These are phyloP conservation scores for Campaea margaritaria DNA, from an alignment of 2,888 invertebrate species.

Conservation along the genomic window DNA sequence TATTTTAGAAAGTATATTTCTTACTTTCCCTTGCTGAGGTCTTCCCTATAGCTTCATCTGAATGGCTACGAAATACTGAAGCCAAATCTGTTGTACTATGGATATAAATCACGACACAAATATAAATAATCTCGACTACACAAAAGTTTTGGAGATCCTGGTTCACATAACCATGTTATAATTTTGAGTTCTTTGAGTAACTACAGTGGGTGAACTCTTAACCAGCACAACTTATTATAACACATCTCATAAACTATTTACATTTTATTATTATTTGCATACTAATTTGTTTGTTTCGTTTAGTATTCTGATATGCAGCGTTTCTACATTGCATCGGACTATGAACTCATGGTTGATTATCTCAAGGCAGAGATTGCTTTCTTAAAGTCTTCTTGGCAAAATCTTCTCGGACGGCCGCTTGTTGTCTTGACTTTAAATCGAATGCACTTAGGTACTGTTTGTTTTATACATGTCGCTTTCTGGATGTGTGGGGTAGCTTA, in stretches of 20 bases:
- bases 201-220: constrained; percentile 5
- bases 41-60: too few species aligned
- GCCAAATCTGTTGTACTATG: too few species aligned
- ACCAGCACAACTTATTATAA: constrained; percentile 8
- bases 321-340: constrained; percentile 99
- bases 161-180: background rate
- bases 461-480: constrained; percentile 58
- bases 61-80: too few species aligned
- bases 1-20: too few species aligned
- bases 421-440: constrained; percentile 96
- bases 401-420: constrained; percentile 97
- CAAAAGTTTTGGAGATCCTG: too few species aligned
- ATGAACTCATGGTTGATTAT: constrained; percentile 98
- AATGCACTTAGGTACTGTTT: constrained; percentile 92
- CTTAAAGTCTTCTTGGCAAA: constrained; percentile 99
- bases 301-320: constrained; percentile 99
- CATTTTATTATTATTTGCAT: constrained; percentile 13
- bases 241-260: constrained; percentile 13
- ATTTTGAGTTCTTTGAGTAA: background rate
- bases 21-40: too few species aligned
- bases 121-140: too few species aligned
- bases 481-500: constrained; percentile 35
- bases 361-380: constrained; percentile 99
- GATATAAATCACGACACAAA: too few species aligned
- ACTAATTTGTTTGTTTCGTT: constrained; percentile 55